These are phyloP conservation scores for Psilopogon haemacephalus DNA, from an alignment of 2,113 vertebrate species.

Conservation along the genomic window DNA sequence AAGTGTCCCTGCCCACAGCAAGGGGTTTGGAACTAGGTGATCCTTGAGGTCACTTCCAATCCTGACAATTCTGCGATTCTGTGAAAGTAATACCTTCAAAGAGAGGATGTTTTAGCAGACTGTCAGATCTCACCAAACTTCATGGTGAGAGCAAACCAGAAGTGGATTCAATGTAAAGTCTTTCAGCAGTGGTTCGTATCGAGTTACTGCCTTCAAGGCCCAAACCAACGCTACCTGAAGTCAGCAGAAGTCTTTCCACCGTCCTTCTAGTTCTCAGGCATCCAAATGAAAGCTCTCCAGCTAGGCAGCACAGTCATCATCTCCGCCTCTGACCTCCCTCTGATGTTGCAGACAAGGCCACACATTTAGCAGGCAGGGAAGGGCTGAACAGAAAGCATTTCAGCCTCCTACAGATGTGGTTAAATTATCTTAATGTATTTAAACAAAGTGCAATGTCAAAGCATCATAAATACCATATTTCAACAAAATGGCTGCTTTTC, in stretches of 20 bases:
- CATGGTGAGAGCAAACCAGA: not conserved
- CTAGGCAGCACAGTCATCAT: not conserved
- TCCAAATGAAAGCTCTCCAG: not conserved
- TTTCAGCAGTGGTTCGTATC: not conserved
- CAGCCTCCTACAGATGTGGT: constrained; percentile 23
- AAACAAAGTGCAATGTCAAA: constrained; percentile 48
- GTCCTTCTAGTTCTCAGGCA: not conserved
- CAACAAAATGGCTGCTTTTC: constrained; percentile 45
- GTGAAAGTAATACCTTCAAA: not conserved
- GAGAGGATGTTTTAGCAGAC: not conserved
- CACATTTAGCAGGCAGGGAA: not conserved
- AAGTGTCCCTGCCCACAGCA: no score
- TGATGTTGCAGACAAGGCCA: not conserved
- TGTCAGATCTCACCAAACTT: not conserved
- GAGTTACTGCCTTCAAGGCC: not conserved
- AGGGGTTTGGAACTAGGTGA: no score
- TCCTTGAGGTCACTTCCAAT: no score
- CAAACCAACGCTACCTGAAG: not conserved
- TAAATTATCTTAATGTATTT: constrained; percentile 56
- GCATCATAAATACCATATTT: constrained; percentile 57
- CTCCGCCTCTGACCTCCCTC: not conserved
- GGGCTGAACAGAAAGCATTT: not conserved
- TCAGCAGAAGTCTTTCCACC: not conserved
- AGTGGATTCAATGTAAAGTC: not conserved
- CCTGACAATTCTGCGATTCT: no score